A percentile compares a stretch with the other conserved stretches of the same genome.
These are phyloP conservation scores for Nibea albiflora DNA, from an alignment of 2,113 vertebrate species.

Conservation along the genomic window DNA sequence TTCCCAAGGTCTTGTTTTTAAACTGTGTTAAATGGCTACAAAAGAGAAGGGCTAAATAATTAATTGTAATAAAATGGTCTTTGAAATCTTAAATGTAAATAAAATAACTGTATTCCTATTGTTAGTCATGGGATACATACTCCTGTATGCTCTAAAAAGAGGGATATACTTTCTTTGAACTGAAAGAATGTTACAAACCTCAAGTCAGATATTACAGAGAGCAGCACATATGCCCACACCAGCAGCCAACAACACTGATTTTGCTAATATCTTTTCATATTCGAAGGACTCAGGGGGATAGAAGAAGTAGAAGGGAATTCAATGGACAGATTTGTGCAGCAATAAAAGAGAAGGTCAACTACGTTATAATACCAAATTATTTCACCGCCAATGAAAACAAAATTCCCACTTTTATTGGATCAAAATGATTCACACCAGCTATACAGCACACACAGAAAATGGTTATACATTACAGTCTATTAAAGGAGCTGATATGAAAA, in stretches of 20 bases:
- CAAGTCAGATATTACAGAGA: too few relatives aligned
- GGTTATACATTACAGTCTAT: slow-evolving; percentile 15
- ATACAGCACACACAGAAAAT: background rate
- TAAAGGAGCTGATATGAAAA: slow-evolving; percentile 17
- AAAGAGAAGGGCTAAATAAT: slow-evolving; percentile 33
- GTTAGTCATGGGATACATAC: background rate
- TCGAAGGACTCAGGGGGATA: slow-evolving; percentile 6
- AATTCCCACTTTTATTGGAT: slow-evolving; percentile 36
- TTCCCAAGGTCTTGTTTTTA: slow-evolving; percentile 53
- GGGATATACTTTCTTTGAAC: background rate
- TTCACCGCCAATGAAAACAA: slow-evolving; percentile 55
- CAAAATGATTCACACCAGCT: slow-evolving; percentile 17
- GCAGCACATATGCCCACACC: background rate
- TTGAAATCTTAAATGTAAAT: slow-evolving; percentile 3
- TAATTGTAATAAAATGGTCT: background rate
- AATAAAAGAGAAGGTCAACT: slow-evolving; percentile 70
- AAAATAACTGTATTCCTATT: background rate
- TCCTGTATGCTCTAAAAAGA: background rate
- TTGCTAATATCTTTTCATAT: slow-evolving; percentile 22
- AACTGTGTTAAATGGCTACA: slow-evolving; percentile 40
- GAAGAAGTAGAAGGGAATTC: slow-evolving; percentile 32
- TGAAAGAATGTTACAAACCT: too few relatives aligned
- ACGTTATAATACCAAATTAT: slow-evolving; percentile 44
- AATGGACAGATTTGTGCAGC: slow-evolving; percentile 52
- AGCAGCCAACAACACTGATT: slow-evolving; percentile 9